Evolutionary conservation across 2,888 invertebrate species (phyloP).

Genomic region (Pachycephus smyrnensis): DNA sequence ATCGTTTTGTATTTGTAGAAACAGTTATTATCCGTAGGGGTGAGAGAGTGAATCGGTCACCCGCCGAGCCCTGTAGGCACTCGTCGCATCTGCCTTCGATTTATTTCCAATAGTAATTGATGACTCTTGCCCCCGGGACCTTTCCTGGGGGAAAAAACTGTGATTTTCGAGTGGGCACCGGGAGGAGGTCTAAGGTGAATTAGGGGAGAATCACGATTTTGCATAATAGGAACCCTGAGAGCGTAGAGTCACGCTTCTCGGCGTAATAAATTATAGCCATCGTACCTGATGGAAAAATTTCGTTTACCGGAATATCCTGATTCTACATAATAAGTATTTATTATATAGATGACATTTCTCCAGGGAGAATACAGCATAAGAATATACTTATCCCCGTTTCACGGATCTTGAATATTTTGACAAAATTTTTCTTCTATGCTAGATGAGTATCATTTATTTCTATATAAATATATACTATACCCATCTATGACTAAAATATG

Average conservation of each 20-base stretch:
- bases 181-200: slow-evolving; percentile 16
- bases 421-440: background rate
- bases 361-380: background rate
- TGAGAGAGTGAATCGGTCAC: slow-evolving; percentile 40
- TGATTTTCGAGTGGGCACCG: slow-evolving; percentile 44
- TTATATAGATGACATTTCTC: background rate
- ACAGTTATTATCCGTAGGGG: slow-evolving; percentile 47
- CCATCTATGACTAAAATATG: background rate
- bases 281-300: background rate
- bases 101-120: slow-evolving; percentile 63
- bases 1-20: slow-evolving; percentile 52
- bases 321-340: background rate
- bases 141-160: slow-evolving; percentile 30
- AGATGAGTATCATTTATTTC: background rate
- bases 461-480: background rate
- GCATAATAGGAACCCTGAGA: slow-evolving; percentile 5
- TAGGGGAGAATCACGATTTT: slow-evolving; percentile 26
- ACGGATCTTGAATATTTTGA: background rate
- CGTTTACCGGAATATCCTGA: background rate
- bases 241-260: background rate
- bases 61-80: slow-evolving; percentile 51
- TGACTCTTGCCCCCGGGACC: slow-evolving; percentile 47
- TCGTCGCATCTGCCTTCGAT: slow-evolving; percentile 64
- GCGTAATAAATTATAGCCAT: background rate
- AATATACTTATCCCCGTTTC: background rate